Conservation (phyloP, 2,113 vertebrate genomes). For the Nesoenas mayeri region DNA sequence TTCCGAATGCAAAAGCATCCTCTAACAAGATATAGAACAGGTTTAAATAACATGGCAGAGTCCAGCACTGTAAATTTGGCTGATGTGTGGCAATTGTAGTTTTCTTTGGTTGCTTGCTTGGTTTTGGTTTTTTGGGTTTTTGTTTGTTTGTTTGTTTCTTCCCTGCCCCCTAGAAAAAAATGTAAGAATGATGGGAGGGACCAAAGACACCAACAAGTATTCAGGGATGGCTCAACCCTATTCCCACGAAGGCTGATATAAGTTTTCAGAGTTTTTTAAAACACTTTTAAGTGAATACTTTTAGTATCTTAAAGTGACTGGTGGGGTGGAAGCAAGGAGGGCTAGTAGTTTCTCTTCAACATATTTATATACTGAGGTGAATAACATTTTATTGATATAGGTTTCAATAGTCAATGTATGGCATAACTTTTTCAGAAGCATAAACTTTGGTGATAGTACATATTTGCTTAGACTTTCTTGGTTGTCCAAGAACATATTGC, state of each 20-base stretch:
- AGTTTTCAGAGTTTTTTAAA: background rate
- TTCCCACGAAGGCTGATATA: background rate
- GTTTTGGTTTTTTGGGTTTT: too few relatives aligned
- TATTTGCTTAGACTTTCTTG: background rate
- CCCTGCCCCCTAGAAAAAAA: background rate
- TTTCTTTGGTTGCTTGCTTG: too few relatives aligned
- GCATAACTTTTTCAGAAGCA: background rate
- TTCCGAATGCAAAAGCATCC: background rate
- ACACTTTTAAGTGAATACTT: background rate
- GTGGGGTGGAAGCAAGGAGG: background rate
- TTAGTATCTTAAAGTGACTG: background rate
- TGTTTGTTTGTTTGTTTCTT: too few relatives aligned
- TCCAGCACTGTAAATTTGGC: background rate
- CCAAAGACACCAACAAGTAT: background rate
- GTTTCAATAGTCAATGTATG: background rate
- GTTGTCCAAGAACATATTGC: conserved; percentile 5
- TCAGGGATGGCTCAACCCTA: background rate
- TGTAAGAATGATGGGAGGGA: background rate
- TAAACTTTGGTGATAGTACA: background rate
- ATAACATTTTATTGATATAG: background rate
- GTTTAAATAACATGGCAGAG: background rate
- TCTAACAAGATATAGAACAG: background rate
- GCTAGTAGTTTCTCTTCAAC: background rate
- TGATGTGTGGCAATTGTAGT: background rate
- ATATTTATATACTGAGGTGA: background rate